Percentiles rank a stretch among this genome's conserved stretches.
Evolutionary conservation across 2,888 invertebrate genomes (phyloP).

Genomic region (Eilema sororculum): DNA sequence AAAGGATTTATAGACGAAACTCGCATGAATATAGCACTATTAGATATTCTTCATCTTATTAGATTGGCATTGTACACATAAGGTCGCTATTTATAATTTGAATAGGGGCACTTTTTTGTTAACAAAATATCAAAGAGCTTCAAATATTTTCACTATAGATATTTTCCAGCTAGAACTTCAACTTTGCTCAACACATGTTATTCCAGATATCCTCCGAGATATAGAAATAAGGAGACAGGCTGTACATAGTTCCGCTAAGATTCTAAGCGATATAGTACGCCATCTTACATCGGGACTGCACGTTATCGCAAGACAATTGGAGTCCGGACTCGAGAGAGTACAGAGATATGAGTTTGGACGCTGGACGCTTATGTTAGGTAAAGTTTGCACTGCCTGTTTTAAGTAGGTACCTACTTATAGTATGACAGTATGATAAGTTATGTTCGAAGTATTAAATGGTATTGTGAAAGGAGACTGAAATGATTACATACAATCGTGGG

Average conservation of each 20-base stretch:
- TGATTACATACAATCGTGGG: too few species aligned
- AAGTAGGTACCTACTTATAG: not conserved
- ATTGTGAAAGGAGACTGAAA: too few species aligned
- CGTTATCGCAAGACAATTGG: conserved; percentile 72
- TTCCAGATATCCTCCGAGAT: conserved; percentile 87
- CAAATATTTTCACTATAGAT: not conserved
- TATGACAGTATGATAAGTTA: too few species aligned
- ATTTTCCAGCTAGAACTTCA: not conserved
- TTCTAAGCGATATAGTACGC: conserved; percentile 87
- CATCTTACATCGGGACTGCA: conserved; percentile 82
- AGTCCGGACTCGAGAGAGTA: conserved; percentile 78
- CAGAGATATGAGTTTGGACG: conserved; percentile 88
- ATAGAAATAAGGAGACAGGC: conserved; percentile 85
- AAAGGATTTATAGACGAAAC: too few species aligned
- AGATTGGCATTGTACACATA: too few species aligned
- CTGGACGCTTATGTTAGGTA: conserved; percentile 89
- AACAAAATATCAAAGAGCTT: not conserved
- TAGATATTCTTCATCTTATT: too few species aligned
- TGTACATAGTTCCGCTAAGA: conserved; percentile 87
- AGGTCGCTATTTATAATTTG: too few species aligned
- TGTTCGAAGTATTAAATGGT: too few species aligned
- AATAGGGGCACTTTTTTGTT: too few species aligned
- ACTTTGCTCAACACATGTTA: not conserved
- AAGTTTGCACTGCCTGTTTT: conserved; percentile 45
- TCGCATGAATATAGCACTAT: too few species aligned